phyloP scores from a whole-genome alignment of 35 echinoderm and acorn worm species.

The Hemicentrotus pulcherrimus region DNA sequence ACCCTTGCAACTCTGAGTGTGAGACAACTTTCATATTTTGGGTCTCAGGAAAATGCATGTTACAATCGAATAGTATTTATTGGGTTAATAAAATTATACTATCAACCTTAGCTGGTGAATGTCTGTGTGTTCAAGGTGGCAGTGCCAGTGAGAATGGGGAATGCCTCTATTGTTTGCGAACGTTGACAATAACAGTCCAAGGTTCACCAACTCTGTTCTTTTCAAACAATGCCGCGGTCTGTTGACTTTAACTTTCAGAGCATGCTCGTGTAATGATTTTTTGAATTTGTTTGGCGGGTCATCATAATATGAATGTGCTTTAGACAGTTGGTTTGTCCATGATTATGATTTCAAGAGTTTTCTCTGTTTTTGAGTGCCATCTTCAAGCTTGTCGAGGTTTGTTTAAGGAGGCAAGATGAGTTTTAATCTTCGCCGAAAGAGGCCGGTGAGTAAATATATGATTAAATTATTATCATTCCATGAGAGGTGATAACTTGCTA shows the following conservation, averaged over 20 bases:
- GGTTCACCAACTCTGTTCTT: neutral
- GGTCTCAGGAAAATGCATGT: too few species aligned
- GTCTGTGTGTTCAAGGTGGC: neutral
- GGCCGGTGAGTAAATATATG: neutral
- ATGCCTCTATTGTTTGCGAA: neutral
- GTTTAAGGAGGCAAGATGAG: neutral
- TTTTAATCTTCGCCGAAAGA: neutral
- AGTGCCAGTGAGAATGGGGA: neutral
- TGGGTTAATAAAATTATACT: too few species aligned
- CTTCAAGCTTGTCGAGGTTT: neutral
- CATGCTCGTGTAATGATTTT: neutral
- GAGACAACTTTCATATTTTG: too few species aligned
- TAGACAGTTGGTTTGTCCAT: neutral
- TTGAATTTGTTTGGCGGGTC: neutral
- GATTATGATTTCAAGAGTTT: neutral
- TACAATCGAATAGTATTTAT: too few species aligned
- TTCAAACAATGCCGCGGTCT: neutral
- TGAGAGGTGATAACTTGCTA: neutral
- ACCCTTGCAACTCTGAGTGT: too few species aligned
- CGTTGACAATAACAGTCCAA: conserved; percentile 18
- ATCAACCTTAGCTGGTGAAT: neutral
- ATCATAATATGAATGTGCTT: neutral
- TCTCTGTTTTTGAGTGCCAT: neutral
- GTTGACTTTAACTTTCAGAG: neutral
- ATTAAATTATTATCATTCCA: neutral